Conservation (phyloP, 2,113 vertebrate genomes). For the Todiramphus saurophagus region DNA sequence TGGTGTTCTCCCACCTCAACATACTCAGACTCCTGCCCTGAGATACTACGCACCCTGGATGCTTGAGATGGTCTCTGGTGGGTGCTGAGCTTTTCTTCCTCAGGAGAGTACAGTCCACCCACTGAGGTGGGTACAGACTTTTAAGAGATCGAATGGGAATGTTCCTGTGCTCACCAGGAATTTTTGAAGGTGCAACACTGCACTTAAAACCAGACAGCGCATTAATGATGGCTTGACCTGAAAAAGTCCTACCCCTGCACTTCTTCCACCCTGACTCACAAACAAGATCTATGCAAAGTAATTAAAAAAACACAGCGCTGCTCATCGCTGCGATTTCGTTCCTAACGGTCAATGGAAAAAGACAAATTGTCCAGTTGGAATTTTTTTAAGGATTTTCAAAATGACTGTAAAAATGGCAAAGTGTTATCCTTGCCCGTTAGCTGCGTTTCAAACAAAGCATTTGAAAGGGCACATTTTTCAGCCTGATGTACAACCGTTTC, state of each 20-base stretch:
- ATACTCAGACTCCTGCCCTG: neutral
- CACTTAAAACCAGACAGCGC: neutral
- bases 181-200: neutral
- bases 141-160: neutral
- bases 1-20: neutral
- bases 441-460: neutral
- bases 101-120: neutral
- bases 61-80: neutral
- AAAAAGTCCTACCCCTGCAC: neutral
- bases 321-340: neutral
- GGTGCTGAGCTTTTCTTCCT: neutral
- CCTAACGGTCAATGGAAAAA: neutral
- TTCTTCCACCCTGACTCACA: fast-evolving
- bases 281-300: neutral
- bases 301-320: neutral
- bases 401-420: neutral
- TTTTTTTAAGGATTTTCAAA: neutral
- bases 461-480: neutral
- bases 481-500: neutral
- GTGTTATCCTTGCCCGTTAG: neutral
- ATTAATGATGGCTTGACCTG: neutral
- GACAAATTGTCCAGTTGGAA: neutral
- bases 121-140: neutral
- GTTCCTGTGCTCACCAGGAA: fast-evolving
- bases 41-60: too few relatives aligned